Percentiles rank a stretch among this genome's conserved stretches.
phyloP scores from a whole-genome alignment of 35 echinoderm and acorn worm genomes.

The Eucidaris tribuloides region DNA sequence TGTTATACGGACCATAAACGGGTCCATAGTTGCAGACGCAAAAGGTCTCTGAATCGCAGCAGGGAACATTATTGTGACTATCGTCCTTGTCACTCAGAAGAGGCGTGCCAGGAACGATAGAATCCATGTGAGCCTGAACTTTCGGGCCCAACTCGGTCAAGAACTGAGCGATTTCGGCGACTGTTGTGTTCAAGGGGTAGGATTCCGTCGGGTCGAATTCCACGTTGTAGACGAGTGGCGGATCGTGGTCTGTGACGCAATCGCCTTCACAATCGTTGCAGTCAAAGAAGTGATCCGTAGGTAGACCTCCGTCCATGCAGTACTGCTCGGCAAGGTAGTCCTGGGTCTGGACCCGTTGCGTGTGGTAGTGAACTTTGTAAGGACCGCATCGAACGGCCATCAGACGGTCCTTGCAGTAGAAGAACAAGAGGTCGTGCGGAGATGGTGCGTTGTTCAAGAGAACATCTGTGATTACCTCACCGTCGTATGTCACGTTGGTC shows the following conservation, averaged over 20 bases:
- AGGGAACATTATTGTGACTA: conserved; percentile 25
- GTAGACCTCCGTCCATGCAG: conserved; percentile 29
- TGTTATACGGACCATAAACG: background rate
- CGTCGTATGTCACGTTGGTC: conserved; percentile 51
- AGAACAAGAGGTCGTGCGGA: conserved; percentile 47
- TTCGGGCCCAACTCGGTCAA: conserved; percentile 31
- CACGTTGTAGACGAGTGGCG: conserved; percentile 80
- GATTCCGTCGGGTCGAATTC: conserved; percentile 70
- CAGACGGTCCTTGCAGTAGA: conserved; percentile 68
- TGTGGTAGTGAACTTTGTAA: conserved; percentile 75
- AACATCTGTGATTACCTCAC: conserved; percentile 58
- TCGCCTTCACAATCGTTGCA: conserved; percentile 42
- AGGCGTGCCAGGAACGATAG: conserved; percentile 18
- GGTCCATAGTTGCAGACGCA: conserved; percentile 74
- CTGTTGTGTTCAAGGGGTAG: conserved; percentile 24
- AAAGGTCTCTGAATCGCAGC: conserved; percentile 79
- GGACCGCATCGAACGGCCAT: conserved; percentile 68
- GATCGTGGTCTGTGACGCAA: conserved; percentile 60
- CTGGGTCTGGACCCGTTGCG: conserved; percentile 24
- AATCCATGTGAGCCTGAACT: conserved; percentile 21
- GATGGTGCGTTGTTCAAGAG: conserved; percentile 36
- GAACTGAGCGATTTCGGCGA: conserved; percentile 1
- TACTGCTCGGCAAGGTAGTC: conserved; percentile 15
- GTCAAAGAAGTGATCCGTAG: conserved; percentile 3
- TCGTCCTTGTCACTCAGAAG: conserved; percentile 17